These are phyloP conservation scores for Clivina fossor DNA, from an alignment of 2,888 invertebrate species.

Conservation along the genomic window DNA sequence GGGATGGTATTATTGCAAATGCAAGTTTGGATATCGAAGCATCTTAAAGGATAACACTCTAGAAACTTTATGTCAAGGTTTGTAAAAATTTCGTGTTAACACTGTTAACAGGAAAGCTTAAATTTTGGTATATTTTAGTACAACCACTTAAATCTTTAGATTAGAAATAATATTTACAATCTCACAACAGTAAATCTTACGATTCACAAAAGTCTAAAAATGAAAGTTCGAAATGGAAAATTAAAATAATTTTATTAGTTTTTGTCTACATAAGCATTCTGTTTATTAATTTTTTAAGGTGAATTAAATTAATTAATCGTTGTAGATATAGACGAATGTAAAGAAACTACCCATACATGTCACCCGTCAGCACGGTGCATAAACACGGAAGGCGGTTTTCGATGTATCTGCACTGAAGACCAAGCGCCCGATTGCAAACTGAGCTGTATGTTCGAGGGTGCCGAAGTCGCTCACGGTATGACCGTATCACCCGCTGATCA, in stretches of 20 bases:
- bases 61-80: slow-evolving; percentile 66
- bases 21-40: slow-evolving; percentile 74
- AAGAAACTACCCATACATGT: slow-evolving; percentile 75
- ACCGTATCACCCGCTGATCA: slow-evolving; percentile 53
- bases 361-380: slow-evolving; percentile 76
- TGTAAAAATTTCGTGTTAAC: too few relatives aligned
- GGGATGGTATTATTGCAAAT: slow-evolving; percentile 88
- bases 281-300: too few relatives aligned
- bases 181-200: too few relatives aligned
- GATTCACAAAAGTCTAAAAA: too few relatives aligned
- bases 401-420: slow-evolving; percentile 68
- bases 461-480: slow-evolving; percentile 63
- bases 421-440: slow-evolving; percentile 62
- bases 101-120: too few relatives aligned
- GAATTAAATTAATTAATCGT: too few relatives aligned
- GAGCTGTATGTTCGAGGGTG: slow-evolving; percentile 75
- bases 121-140: too few relatives aligned
- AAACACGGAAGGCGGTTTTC: slow-evolving; percentile 78
- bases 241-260: too few relatives aligned
- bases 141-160: too few relatives aligned
- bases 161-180: too few relatives aligned
- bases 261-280: too few relatives aligned
- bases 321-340: slow-evolving; percentile 83
- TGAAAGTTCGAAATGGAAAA: too few relatives aligned
- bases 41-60: slow-evolving; percentile 59